Percentiles rank a stretch among this genome's conserved stretches.
These are phyloP conservation scores for Erethizon dorsatum DNA, from an alignment of 2,797 vertebrate genomes.

Conservation along the genomic window DNA sequence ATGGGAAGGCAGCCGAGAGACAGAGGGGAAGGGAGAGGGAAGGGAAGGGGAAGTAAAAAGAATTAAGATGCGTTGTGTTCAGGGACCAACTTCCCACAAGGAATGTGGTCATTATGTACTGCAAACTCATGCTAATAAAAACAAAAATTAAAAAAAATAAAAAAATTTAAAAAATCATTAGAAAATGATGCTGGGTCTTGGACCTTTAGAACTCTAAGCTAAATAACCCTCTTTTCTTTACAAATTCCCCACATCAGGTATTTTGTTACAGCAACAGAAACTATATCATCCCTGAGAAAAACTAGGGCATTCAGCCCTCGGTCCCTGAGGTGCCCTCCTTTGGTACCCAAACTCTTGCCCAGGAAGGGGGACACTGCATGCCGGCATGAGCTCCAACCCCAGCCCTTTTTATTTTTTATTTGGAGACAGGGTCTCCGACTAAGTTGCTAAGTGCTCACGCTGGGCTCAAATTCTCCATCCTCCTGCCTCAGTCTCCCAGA, in stretches of 20 bases:
- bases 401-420: not conserved
- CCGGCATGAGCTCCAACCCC: not conserved
- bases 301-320: not conserved
- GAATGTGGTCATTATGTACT: not conserved
- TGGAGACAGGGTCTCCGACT: not conserved
- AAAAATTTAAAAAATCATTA: not conserved
- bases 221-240: not conserved
- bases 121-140: not conserved
- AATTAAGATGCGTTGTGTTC: not conserved
- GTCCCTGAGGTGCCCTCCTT: not conserved
- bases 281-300: not conserved
- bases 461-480: not conserved
- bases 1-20: not conserved
- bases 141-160: not conserved
- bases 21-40: not conserved
- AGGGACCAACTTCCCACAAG: not conserved
- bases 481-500: not conserved
- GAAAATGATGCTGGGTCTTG: not conserved
- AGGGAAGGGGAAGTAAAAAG: not conserved
- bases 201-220: not conserved
- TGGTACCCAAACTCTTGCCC: not conserved
- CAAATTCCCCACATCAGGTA: not conserved
- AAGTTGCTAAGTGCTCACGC: not conserved
- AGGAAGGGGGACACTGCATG: not conserved
- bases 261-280: not conserved